These are phyloP conservation scores for Leptothorax acervorum DNA, from an alignment of 2,888 invertebrate species.

Conservation along the genomic window DNA sequence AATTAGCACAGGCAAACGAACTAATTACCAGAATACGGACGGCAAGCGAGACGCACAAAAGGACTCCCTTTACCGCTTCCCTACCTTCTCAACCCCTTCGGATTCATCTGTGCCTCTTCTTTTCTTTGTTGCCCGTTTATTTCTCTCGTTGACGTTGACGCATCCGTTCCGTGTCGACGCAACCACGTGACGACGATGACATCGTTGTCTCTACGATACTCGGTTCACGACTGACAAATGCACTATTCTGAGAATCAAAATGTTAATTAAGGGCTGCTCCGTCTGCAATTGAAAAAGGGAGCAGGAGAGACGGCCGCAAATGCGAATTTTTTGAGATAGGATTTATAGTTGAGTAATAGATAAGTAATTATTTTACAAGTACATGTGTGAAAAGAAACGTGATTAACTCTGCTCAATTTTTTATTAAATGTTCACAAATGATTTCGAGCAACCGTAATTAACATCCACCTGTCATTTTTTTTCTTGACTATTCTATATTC, in stretches of 20 bases:
- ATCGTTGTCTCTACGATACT: conserved; percentile 56
- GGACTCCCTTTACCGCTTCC: conserved; percentile 55
- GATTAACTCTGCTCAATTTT: neutral
- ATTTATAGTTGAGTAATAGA: neutral
- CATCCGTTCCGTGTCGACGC: conserved; percentile 52
- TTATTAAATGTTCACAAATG: neutral
- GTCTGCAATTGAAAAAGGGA: neutral
- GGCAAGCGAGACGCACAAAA: conserved; percentile 80
- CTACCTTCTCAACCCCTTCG: conserved; percentile 8
- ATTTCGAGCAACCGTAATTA: neutral
- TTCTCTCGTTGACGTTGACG: conserved; percentile 32
- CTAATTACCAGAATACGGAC: conserved; percentile 83
- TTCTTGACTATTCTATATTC: neutral
- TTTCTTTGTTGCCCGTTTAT: conserved; percentile 46
- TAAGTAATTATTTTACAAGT: neutral
- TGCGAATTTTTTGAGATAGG: neutral
- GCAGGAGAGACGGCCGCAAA: neutral
- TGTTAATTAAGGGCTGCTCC: conserved; percentile 80
- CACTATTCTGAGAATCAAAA: conserved; percentile 77
- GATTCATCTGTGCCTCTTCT: conserved; percentile 51
- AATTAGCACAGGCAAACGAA: conserved; percentile 83
- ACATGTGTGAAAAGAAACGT: neutral
- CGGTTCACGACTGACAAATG: conserved; percentile 53
- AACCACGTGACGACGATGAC: conserved; percentile 41
- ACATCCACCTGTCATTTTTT: neutral